phyloP scores from a whole-genome alignment of 2,113 vertebrate genomes.

The Macquaria ambigua region DNA sequence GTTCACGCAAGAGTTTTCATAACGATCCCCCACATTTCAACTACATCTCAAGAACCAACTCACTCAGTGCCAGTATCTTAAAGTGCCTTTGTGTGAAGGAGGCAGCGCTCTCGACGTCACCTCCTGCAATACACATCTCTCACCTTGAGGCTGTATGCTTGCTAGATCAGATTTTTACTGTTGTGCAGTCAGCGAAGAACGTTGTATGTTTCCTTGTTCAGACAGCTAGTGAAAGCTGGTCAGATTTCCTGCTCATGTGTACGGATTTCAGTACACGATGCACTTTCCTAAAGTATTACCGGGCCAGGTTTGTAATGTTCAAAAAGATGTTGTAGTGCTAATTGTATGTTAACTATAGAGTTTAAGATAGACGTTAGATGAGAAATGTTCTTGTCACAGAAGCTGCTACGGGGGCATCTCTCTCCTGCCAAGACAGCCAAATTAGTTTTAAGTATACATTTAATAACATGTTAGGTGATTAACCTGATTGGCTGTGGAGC shows the following conservation, averaged over 20 bases:
- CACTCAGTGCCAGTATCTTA: constrained; percentile 21
- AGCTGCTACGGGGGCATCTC: not conserved
- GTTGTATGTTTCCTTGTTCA: not conserved
- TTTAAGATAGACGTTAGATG: not conserved
- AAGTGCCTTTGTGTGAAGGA: constrained; percentile 53
- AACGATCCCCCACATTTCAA: constrained; percentile 8
- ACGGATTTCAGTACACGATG: constrained; percentile 9
- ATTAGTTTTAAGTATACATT: not conserved
- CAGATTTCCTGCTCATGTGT: not conserved
- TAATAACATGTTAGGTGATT: not conserved
- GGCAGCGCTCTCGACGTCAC: not conserved
- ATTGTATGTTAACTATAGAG: not conserved
- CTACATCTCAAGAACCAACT: not conserved
- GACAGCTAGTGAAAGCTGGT: not conserved
- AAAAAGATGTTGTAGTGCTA: not conserved
- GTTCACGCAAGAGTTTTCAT: constrained; percentile 88
- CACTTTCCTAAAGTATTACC: constrained; percentile 45
- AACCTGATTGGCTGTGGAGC: not conserved
- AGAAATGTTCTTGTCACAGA: not conserved
- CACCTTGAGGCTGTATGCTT: not conserved
- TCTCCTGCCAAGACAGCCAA: constrained; percentile 21
- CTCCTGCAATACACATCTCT: not conserved
- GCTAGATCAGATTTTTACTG: not conserved
- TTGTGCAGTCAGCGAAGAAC: not conserved
- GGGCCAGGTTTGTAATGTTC: not conserved